Evolutionary conservation across 2,797 vertebrate genomes (phyloP).

Genomic region (Poeciliopsis gracilis): DNA sequence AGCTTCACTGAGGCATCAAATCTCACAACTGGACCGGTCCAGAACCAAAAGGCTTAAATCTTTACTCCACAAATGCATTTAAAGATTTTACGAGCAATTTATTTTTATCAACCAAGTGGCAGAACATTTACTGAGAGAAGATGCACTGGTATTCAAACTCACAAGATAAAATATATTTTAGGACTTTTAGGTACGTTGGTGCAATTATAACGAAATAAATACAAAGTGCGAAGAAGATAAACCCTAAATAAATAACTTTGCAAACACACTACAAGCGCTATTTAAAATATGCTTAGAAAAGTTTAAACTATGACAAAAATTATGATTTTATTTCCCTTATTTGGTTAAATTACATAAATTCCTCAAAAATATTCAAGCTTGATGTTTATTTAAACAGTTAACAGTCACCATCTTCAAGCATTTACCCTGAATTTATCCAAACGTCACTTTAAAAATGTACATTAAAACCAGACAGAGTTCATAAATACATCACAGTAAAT

Average conservation of each 20-base stretch:
- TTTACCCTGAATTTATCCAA: slow-evolving; percentile 15
- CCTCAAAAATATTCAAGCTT: not conserved
- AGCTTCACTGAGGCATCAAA: not conserved
- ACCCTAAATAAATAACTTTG: not conserved
- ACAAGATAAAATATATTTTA: not conserved
- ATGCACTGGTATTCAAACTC: not conserved
- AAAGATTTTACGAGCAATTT: not conserved
- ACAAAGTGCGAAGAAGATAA: not conserved
- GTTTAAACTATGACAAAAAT: not conserved
- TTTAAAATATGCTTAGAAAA: not conserved
- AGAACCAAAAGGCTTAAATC: not conserved
- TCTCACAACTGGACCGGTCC: too few relatives aligned
- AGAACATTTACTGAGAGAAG: not conserved
- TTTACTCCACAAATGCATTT: not conserved
- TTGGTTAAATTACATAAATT: not conserved
- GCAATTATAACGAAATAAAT: not conserved
- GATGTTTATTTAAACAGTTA: not conserved
- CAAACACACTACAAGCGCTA: not conserved
- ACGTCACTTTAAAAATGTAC: slow-evolving; percentile 47
- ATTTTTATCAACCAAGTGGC: not conserved
- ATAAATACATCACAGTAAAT: slow-evolving; percentile 66
- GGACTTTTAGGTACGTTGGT: not conserved
- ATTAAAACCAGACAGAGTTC: slow-evolving; percentile 19
- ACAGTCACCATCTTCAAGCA: slow-evolving; percentile 13
- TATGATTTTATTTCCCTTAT: not conserved